Conservation (phyloP, 2,113 vertebrate species). For the Pterophyllum scalare region DNA sequence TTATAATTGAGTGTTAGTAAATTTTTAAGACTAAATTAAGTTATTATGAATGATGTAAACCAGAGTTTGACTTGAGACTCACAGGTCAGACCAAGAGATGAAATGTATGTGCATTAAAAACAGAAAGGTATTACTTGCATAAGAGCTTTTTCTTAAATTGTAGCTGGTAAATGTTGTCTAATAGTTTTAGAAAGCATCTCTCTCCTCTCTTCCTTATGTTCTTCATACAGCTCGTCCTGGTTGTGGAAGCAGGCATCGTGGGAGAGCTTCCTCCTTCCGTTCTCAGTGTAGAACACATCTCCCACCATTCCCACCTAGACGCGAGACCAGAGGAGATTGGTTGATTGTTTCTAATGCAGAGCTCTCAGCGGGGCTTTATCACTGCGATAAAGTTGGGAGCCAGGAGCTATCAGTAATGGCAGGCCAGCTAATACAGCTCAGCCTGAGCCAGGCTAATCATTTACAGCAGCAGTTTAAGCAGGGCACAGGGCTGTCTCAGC, state of each 20-base stretch:
- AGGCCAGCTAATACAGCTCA: slow-evolving; percentile 63
- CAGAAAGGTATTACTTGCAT: neutral
- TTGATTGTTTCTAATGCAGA: slow-evolving; percentile 68
- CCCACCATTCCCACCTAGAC: slow-evolving; percentile 40
- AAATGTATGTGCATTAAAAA: neutral
- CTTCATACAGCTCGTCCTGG: neutral
- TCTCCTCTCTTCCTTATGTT: slow-evolving; percentile 17
- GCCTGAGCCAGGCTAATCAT: slow-evolving; percentile 70
- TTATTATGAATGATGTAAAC: neutral
- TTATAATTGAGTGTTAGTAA: neutral
- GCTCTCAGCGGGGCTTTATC: slow-evolving; percentile 56
- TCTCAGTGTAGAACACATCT: slow-evolving; percentile 46
- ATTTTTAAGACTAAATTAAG: slow-evolving; percentile 1
- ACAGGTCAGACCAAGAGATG: neutral
- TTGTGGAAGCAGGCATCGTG: slow-evolving; percentile 68
- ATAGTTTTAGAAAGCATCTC: neutral
- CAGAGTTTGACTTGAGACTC: neutral
- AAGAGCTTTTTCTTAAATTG: neutral
- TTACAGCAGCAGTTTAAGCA: slow-evolving; percentile 54
- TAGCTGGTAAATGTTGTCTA: slow-evolving; percentile 1
- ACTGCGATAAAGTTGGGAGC: slow-evolving; percentile 61
- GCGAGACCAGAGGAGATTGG: slow-evolving; percentile 44
- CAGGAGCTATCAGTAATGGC: slow-evolving; percentile 65
- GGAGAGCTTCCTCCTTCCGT: slow-evolving; percentile 53
- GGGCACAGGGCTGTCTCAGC: slow-evolving; percentile 58